phyloP scores from a whole-genome alignment of 2,113 vertebrate genomes.

The Micronisus gabar region DNA sequence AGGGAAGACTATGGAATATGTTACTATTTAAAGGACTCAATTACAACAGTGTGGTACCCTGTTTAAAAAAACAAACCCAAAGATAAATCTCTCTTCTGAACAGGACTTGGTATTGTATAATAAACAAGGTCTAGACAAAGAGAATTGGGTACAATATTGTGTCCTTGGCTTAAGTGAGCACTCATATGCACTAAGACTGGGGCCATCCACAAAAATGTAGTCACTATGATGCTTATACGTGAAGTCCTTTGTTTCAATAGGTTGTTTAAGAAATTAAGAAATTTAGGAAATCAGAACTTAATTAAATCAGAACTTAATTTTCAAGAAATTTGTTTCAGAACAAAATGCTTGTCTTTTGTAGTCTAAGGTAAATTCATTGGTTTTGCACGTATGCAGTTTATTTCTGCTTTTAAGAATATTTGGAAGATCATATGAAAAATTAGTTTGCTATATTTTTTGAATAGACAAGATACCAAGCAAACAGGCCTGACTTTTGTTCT shows the following conservation, averaged over 20 bases:
- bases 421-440: neutral
- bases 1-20: neutral
- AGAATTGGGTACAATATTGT: neutral
- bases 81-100: neutral
- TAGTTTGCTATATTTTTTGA: neutral
- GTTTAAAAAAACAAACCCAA: neutral
- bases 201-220: neutral
- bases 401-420: neutral
- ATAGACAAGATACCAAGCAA: neutral
- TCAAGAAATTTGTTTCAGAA: neutral
- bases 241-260: neutral
- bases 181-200: neutral
- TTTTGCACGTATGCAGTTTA: neutral
- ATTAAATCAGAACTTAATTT: neutral
- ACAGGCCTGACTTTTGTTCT: neutral
- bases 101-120: neutral
- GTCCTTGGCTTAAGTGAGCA: neutral
- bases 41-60: neutral
- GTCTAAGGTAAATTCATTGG: neutral
- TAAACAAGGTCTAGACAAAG: neutral
- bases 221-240: neutral
- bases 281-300: neutral
- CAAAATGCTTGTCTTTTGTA: neutral
- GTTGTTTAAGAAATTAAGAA: neutral
- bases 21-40: neutral